Percentiles rank a stretch among this genome's conserved stretches.
These are phyloP conservation scores for Pterocles gutturalis DNA, from an alignment of 2,113 vertebrate species.

Conservation along the genomic window DNA sequence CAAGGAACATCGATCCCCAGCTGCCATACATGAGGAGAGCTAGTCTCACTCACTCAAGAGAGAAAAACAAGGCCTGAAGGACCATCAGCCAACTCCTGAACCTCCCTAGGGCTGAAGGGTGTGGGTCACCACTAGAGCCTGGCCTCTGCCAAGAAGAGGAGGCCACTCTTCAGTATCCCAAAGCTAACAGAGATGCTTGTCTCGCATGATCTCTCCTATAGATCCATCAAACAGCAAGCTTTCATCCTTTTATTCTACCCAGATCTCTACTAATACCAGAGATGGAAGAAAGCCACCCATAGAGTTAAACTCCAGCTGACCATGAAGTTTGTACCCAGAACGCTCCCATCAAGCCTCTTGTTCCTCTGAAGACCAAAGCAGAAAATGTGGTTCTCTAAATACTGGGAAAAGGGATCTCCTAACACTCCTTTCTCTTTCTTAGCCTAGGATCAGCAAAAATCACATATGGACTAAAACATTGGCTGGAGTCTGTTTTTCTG, in stretches of 20 bases:
- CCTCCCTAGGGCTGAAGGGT: background rate
- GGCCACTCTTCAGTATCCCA: background rate
- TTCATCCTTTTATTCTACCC: background rate
- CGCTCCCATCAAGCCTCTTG: background rate
- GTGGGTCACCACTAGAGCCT: background rate
- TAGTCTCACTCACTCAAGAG: background rate
- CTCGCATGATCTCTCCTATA: background rate
- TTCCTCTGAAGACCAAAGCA: background rate
- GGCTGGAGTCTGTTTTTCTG: background rate
- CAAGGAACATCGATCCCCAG: accelerated
- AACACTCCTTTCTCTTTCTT: background rate
- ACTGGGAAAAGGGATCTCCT: background rate
- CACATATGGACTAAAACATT: background rate
- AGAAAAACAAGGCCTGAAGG: background rate
- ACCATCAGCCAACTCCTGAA: background rate
- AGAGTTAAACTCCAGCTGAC: background rate
- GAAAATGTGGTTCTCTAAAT: background rate
- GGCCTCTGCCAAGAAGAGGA: background rate
- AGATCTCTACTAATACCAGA: background rate
- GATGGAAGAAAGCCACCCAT: background rate
- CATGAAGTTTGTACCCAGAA: accelerated
- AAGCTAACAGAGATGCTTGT: background rate
- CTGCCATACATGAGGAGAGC: background rate
- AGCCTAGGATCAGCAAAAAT: background rate
- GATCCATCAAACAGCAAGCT: background rate